Conservation (phyloP, 2,888 invertebrate species). For the Sipha maydis region DNA sequence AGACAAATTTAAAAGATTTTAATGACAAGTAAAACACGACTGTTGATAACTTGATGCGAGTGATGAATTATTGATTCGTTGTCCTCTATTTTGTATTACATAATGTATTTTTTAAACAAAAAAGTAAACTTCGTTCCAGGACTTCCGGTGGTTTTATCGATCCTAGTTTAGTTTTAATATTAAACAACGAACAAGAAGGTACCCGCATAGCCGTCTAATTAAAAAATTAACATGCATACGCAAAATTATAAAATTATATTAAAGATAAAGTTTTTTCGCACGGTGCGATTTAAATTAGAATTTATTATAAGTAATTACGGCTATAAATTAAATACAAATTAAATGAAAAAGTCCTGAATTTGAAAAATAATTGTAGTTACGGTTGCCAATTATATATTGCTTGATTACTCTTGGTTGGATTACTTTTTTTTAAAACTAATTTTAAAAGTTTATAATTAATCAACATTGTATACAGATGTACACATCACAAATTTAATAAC, state of each 20-base stretch:
- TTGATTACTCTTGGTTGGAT: neutral
- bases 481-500: neutral
- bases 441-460: neutral
- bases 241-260: neutral
- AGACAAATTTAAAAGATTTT: too few relatives aligned
- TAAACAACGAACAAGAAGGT: neutral
- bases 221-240: slow-evolving; percentile 2
- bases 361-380: neutral
- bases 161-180: slow-evolving; percentile 6
- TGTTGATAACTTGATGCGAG: too few relatives aligned
- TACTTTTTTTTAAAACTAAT: neutral
- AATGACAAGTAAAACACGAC: too few relatives aligned
- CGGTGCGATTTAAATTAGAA: slow-evolving; percentile 5
- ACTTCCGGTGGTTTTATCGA: neutral
- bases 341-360: neutral
- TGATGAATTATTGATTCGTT: neutral
- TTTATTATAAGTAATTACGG: neutral
- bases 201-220: slow-evolving; percentile 11
- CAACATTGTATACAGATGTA: neutral
- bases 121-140: neutral
- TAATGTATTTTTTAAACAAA: neutral
- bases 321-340: neutral
- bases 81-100: neutral
- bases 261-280: slow-evolving; percentile 33
- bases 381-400: neutral